phyloP scores from a whole-genome alignment of 1,140 invertebrate species.

The Pogonus chalceus region DNA sequence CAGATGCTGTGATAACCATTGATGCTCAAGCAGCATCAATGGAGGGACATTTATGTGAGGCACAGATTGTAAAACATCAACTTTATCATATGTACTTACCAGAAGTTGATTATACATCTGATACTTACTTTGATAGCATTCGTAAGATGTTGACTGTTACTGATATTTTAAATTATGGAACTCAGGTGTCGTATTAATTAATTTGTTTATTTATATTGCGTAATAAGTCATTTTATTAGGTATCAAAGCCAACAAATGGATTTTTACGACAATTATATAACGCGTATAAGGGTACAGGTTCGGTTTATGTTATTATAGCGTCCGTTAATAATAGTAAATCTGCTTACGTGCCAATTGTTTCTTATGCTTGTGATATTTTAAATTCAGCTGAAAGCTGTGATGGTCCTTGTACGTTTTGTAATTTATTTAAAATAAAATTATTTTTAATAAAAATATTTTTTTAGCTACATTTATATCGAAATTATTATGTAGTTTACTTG shows the following conservation, averaged over 20 bases:
- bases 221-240: slow-evolving; percentile 22
- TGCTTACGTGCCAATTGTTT: slow-evolving; percentile 54
- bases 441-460: slow-evolving; percentile 13
- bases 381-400: slow-evolving; percentile 36
- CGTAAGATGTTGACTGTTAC: slow-evolving; percentile 50
- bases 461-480: slow-evolving; percentile 39
- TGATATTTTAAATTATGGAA: slow-evolving; percentile 43
- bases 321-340: slow-evolving; percentile 39
- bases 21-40: slow-evolving; percentile 47
- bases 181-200: slow-evolving; percentile 39
- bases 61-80: slow-evolving; percentile 37
- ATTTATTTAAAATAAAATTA: slow-evolving; percentile 8
- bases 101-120: slow-evolving; percentile 43
- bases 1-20: slow-evolving; percentile 43
- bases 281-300: slow-evolving; percentile 52
- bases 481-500: slow-evolving; percentile 38
- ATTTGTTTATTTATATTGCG: slow-evolving; percentile 9
- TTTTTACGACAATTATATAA: slow-evolving; percentile 42
- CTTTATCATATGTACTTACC: slow-evolving; percentile 55
- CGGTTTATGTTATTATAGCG: slow-evolving; percentile 51
- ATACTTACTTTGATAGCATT: slow-evolving; percentile 52
- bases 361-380: slow-evolving; percentile 50
- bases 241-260: slow-evolving; percentile 16
- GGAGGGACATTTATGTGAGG: slow-evolving; percentile 28
- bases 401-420: slow-evolving; percentile 33